Evolutionary conservation across 2,797 vertebrate species (phyloP), one percentile per base, ranked within the genome.

Genomic region (Parauchenoglanis punctatus): DNA sequence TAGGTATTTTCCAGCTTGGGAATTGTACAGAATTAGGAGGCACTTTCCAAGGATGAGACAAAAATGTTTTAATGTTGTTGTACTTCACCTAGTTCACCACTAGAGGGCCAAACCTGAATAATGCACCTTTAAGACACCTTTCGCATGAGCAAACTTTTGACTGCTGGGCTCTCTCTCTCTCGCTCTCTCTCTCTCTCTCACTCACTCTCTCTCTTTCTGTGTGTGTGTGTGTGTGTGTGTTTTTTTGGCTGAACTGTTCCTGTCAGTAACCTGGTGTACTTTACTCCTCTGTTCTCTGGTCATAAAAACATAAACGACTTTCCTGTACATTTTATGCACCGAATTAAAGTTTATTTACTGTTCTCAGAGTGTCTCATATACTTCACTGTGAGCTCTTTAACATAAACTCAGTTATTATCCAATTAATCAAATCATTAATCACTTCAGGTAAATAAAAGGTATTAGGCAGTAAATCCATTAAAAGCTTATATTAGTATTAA

Each of bases 261-360:
- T 28, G 54, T 52, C 73, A 17, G 4, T 77, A 77, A 56, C 76
- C 28, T 4, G 18, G 1, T 81, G 10, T 40, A 61, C 52, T 10
- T 5, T 13, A 40, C 35, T 23, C 18, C 1, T 40, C 68, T 3
- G 20, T 73, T 46, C 40, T 75, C 23, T 49, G 72, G 49, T 75
- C 44, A 75, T 75, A 75, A 75, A 15, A 12, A 28, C 15, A 13
- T 63, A 82, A 92, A 87, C 7, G 80, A 89, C 89, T 91, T 85
- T 90, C 85, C 87, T 95, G 94, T 94, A 94, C 80, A 94, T 72
- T 94, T 92, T 93, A 93, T 85, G 92, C 92, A 93, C 87, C 87
- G 90, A 89, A 95, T 92, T 93, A 94, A 95, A 94, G 84, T 90
- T 52, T 90, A 89, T 93, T 94, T 92, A 93, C 94, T 94, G 92